phyloP scores from a whole-genome alignment of 2,113 vertebrate species.

The Myotis davidii region DNA sequence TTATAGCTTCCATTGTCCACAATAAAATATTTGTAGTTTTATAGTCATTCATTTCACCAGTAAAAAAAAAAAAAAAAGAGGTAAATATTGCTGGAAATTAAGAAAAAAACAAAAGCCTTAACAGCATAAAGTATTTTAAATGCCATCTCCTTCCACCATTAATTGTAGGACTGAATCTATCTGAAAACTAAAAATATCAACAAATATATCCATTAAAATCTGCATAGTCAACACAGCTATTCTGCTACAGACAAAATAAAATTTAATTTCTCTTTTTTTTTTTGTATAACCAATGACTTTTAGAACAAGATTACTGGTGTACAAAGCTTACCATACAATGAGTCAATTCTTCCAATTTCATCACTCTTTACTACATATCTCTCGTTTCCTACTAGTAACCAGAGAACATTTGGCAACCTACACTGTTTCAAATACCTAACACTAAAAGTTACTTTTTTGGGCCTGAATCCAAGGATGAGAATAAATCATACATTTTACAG shows the following conservation, averaged over 20 bases:
- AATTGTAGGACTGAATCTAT: not conserved
- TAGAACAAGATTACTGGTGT: not conserved
- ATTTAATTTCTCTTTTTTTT: constrained; percentile 30
- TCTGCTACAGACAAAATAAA: not conserved
- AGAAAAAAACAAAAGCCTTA: not conserved
- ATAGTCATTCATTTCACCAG: not conserved
- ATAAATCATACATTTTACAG: constrained; percentile 14
- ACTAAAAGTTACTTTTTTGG: not conserved
- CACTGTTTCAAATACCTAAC: constrained; percentile 44
- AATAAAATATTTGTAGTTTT: constrained; percentile 1
- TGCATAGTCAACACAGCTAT: not conserved
- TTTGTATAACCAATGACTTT: not conserved
- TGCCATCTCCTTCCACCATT: not conserved
- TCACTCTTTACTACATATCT: not conserved
- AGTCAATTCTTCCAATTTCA: not conserved
- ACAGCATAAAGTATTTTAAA: constrained; percentile 35
- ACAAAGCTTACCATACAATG: constrained; percentile 39
- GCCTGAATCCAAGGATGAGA: constrained; percentile 8
- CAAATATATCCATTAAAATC: not conserved
- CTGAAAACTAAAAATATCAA: constrained; percentile 17
- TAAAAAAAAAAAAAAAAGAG: not conserved
- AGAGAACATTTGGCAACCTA: not conserved
- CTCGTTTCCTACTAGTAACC: not conserved
- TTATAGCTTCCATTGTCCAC: not conserved
- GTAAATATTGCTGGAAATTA: constrained; percentile 9